These are phyloP conservation scores for Vanessa atalanta DNA, from an alignment of 1,140 invertebrate species.

Conservation along the genomic window DNA sequence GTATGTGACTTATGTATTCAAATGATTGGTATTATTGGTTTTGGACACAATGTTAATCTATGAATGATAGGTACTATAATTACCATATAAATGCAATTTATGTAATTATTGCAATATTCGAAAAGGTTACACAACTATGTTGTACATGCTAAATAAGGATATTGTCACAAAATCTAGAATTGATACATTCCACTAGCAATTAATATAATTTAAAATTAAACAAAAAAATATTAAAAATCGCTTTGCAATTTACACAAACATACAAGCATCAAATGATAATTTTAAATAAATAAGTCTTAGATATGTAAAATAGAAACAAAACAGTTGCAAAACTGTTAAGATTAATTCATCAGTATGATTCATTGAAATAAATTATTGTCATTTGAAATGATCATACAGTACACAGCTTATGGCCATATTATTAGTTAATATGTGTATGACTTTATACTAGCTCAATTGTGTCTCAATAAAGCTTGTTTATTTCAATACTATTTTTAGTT, in stretches of 20 bases:
- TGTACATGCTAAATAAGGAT: too few species aligned
- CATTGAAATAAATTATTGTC: not conserved
- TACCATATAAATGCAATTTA: too few species aligned
- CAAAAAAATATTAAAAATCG: not conserved
- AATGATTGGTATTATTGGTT: too few species aligned
- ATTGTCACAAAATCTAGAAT: too few species aligned
- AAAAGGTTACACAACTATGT: too few species aligned
- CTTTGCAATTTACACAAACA: not conserved
- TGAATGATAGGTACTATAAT: too few species aligned
- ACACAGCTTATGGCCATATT: not conserved
- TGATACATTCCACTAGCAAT: too few species aligned
- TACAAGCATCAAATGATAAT: not conserved
- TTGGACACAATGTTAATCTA: too few species aligned
- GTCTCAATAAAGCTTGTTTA: not conserved
- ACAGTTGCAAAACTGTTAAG: not conserved
- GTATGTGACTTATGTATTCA: too few species aligned
- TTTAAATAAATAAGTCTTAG: not conserved
- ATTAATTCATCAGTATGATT: not conserved
- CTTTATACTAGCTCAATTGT: not conserved
- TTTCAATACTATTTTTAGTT: slow-evolving; percentile 9
- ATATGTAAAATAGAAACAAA: not conserved
- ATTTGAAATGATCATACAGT: not conserved
- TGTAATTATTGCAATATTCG: too few species aligned
- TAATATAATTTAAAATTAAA: too few species aligned
- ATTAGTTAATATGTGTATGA: not conserved